phyloP scores from a whole-genome alignment of 2,113 vertebrate species.

The Formicarius rufipectus region DNA sequence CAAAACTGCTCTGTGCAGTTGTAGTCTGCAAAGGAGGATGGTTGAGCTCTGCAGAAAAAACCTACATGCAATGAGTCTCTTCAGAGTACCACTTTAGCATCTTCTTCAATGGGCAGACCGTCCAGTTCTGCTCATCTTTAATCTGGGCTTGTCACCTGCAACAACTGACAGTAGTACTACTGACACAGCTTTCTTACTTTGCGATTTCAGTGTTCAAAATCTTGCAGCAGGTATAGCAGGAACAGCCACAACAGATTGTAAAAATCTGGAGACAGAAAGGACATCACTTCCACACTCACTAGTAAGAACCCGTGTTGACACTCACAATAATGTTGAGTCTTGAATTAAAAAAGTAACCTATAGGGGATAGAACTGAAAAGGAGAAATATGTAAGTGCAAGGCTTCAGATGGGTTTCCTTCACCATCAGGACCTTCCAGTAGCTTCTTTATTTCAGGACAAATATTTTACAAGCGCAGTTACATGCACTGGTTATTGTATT shows the following conservation, averaged over 20 bases:
- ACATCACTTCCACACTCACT: neutral
- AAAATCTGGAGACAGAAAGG: neutral
- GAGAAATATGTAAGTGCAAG: neutral
- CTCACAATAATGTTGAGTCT: neutral
- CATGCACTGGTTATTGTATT: neutral
- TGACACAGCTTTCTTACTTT: neutral
- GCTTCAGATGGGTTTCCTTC: neutral
- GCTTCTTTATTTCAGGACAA: neutral
- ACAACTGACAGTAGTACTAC: neutral
- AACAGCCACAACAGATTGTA: neutral
- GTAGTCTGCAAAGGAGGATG: neutral
- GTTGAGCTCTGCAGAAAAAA: neutral
- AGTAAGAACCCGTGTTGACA: neutral
- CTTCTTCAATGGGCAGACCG: neutral
- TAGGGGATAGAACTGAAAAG: neutral
- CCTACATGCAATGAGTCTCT: rapidly evolving
- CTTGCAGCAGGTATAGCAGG: neutral
- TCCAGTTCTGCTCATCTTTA: neutral
- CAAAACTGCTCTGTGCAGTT: neutral
- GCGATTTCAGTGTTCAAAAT: neutral
- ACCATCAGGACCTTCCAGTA: neutral
- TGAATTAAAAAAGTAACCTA: neutral
- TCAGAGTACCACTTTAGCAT: neutral
- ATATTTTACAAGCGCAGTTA: neutral
- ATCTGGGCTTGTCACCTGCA: neutral